Base-by-base conservation (phyloP, 1,140 invertebrate genomes). In the Harpegnathos saltator region DNA sequence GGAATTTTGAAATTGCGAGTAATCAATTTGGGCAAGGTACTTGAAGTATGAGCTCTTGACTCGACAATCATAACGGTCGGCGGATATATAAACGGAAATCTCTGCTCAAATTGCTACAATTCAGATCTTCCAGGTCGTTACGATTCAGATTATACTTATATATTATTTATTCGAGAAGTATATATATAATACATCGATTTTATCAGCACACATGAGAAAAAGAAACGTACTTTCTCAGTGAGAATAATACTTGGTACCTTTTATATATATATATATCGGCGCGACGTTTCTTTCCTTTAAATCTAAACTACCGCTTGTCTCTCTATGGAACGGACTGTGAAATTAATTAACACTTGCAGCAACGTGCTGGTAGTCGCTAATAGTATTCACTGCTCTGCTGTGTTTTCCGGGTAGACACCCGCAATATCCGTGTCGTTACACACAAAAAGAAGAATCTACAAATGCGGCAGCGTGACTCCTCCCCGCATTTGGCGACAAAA, bases 151-250 rank as follows among this genome's bases (percentile, higher is more conserved):
- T 80, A 82, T 87, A 82, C 74, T 82, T 81, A 88, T 81, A 88
- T 83, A 85, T 71, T 86, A 85, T 90, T 90, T 90, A 87, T 85
- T 86, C 85, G 81, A 85, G 83, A 87, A 85, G 83, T 89, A 87
- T 90, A 90, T 90, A 90, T 90, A 90, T 90, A 90, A 90, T 90
- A 90, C 89, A 90, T 90, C 87, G 65, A 90, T 89, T 85, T 85
- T 82, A 83, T 82, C 89, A 89, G 88, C 89, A 90, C 86, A 83
- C 89, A 83, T 89, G 88, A 83, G 83, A 89, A 80, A 80, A 68
- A 84, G 89, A 89, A 89, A 84, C 85, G 87, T 80, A 87, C 75
- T 89, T 90, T 83, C 87, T 81, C 75, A 58, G 83, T 86, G 81
- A 87, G 66, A 44, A 44, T 90, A 90, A 90, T 90, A 90, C 89